Percentiles rank a stretch among this genome's conserved stretches.
Evolutionary conservation across 2,113 vertebrate species (phyloP).

Genomic region (Cyprinus carpio): DNA sequence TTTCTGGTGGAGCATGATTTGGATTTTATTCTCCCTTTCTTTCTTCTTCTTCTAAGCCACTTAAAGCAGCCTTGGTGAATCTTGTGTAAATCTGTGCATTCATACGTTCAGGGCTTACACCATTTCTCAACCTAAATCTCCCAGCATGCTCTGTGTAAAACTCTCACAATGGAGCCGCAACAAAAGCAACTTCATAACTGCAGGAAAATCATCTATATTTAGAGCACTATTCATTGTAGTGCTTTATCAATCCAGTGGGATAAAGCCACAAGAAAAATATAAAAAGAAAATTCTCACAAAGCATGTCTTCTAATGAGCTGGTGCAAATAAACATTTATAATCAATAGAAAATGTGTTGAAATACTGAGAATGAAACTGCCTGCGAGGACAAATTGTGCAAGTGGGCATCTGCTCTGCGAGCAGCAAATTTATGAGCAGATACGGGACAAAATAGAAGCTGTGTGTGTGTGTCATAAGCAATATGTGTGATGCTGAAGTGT

Average conservation of each 20-base stretch:
- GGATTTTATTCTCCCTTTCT: slow-evolving; percentile 14
- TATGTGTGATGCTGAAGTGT: slow-evolving; percentile 37
- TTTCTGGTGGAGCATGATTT: slow-evolving; percentile 48
- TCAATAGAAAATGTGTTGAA: slow-evolving; percentile 31
- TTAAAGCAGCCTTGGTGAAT: slow-evolving; percentile 35
- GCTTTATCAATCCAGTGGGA: slow-evolving; percentile 54
- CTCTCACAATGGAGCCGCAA: slow-evolving; percentile 50
- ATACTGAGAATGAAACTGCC: slow-evolving; percentile 18
- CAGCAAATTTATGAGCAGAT: slow-evolving; percentile 36
- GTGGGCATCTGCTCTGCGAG: slow-evolving; percentile 16
- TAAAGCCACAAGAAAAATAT: background rate
- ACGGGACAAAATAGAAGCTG: slow-evolving; percentile 19
- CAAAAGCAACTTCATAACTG: slow-evolving; percentile 43
- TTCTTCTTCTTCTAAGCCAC: slow-evolving; percentile 13
- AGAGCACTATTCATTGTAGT: slow-evolving; percentile 29
- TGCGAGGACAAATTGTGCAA: slow-evolving; percentile 16
- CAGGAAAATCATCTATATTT: slow-evolving; percentile 38
- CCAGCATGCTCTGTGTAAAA: slow-evolving; percentile 50
- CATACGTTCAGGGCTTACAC: slow-evolving; percentile 57
- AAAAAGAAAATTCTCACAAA: background rate
- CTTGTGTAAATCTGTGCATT: slow-evolving; percentile 55
- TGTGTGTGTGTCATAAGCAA: slow-evolving; percentile 29
- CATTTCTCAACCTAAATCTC: slow-evolving; percentile 58
- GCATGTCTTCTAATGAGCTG: slow-evolving; percentile 36
- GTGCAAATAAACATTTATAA: slow-evolving; percentile 46